Base-by-base conservation (phyloP, 2,113 vertebrate species). In the Cyrtonyx montezumae region DNA sequence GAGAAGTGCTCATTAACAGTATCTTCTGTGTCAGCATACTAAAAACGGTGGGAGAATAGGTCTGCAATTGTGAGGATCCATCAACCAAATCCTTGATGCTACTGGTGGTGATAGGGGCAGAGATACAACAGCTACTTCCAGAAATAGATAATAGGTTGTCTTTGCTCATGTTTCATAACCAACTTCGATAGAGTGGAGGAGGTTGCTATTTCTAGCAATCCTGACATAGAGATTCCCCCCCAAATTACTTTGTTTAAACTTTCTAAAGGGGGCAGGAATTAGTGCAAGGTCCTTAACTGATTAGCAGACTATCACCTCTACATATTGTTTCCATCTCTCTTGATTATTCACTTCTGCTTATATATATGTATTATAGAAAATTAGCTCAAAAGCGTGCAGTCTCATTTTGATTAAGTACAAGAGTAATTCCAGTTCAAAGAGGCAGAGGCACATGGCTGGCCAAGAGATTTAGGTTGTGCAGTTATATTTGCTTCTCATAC, bases 141-240 rank as follows among this genome's bases (percentile, higher is more conserved):
- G 87, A 90, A 95, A 96, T 95, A 95, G 94, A 83, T 71, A 90
- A 92, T 49, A 83, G 85, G 19, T 90, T 90, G 76, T 82, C 61
- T 95, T 94, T 95, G 82, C 85, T 95, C 91, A 8, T 94, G 65
- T 96, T 96, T 96, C 93, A 88, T 83, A 92, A 92, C 61, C 79
- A 73, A 88, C 79, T 91, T 86, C 45, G 69, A 95, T 58, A 84
- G 37, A 66, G 73, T 18, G 82, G 90, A 90, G 94, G 96, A 94
- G 96, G 89, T 80, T 91, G n/a, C 89, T 93, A 96, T 96, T 95
- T 93, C 76, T 82, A 85, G 73, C 56, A 86, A 69, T 90, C 80
- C 90, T 87, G 80, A 91, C 83, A 91, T 70, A 86, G 62, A 0
- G 2, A 58, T 85, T 95, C 65, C 61, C 92, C 92, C 63, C 28